phyloP scores from a whole-genome alignment of 2,888 invertebrate genomes.

The Pyrochroa serraticornis region DNA sequence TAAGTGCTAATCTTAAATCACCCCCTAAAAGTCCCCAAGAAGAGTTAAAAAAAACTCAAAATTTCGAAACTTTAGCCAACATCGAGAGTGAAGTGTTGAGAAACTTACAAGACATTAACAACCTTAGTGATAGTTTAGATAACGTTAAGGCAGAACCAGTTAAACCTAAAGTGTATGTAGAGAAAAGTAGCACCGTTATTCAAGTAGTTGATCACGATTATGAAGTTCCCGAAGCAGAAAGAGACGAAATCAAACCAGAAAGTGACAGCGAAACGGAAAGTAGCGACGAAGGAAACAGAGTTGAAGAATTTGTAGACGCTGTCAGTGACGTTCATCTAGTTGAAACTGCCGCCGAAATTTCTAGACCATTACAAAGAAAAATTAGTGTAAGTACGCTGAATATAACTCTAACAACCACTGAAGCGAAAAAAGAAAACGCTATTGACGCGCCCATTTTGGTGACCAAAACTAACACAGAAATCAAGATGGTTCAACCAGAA shows the following conservation, averaged over 20 bases:
- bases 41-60: slow-evolving; percentile 34
- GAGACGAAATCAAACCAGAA: slow-evolving; percentile 22
- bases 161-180: slow-evolving; percentile 48
- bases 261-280: slow-evolving; percentile 40
- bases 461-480: not conserved
- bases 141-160: slow-evolving; percentile 10
- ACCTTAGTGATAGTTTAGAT: slow-evolving; percentile 37
- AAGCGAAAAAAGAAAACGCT: slow-evolving; percentile 1
- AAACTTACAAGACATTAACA: slow-evolving; percentile 45
- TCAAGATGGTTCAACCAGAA: slow-evolving; percentile 18
- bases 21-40: slow-evolving; percentile 34
- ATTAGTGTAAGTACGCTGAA: slow-evolving; percentile 39
- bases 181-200: slow-evolving; percentile 56
- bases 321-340: slow-evolving; percentile 30
- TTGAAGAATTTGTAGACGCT: slow-evolving; percentile 45
- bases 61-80: slow-evolving; percentile 33
- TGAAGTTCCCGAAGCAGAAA: slow-evolving; percentile 28
- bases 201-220: slow-evolving; percentile 48
- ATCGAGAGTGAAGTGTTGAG: slow-evolving; percentile 45
- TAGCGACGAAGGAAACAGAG: slow-evolving; percentile 37
- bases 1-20: slow-evolving; percentile 46
- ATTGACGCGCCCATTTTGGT: not conserved
- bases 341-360: slow-evolving; percentile 1
- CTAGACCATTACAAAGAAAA: slow-evolving; percentile 33
- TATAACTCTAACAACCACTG: slow-evolving; percentile 28